These are phyloP conservation scores for Tachina grossa DNA, from an alignment of 2,888 invertebrate species.

Conservation along the genomic window DNA sequence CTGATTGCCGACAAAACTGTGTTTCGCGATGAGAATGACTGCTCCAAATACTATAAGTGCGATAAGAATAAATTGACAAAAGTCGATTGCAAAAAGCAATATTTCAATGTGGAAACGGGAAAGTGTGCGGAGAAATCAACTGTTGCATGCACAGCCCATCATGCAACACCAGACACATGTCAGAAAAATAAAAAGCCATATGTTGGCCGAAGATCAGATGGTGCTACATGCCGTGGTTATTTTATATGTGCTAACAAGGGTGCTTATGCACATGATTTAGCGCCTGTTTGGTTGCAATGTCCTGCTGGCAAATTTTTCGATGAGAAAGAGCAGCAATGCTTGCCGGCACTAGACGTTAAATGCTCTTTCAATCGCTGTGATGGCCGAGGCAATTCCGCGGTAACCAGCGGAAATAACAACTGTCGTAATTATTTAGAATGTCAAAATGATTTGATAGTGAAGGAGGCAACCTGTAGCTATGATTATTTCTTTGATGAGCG, in stretches of 20 bases:
- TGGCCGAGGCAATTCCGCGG: conserved; percentile 76
- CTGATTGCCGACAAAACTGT: conserved; percentile 74
- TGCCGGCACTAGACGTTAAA: conserved; percentile 71
- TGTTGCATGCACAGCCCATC: conserved; percentile 75
- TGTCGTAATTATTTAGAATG: conserved; percentile 78
- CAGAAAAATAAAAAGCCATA: conserved; percentile 35
- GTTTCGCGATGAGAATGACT: conserved; percentile 75
- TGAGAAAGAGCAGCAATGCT: conserved; percentile 63
- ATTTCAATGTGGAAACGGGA: conserved; percentile 75
- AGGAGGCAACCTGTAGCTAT: conserved; percentile 73
- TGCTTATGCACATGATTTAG: conserved; percentile 72
- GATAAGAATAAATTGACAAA: conserved; percentile 61
- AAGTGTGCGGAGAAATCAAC: conserved; percentile 72
- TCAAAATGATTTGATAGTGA: conserved; percentile 68
- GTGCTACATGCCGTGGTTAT: conserved; percentile 78
- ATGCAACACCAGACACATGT: conserved; percentile 73
- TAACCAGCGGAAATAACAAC: conserved; percentile 75
- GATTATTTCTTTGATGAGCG: conserved; percentile 78
- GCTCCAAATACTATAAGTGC: conserved; percentile 77
- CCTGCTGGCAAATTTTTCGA: conserved; percentile 76
- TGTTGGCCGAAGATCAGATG: conserved; percentile 35
- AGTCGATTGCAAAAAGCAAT: conserved; percentile 56
- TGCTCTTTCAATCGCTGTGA: conserved; percentile 79
- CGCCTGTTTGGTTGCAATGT: conserved; percentile 78
- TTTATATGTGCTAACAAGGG: conserved; percentile 75